Evolutionary conservation across 2,797 vertebrate genomes (phyloP).

Genomic region (Halcyon badia): DNA sequence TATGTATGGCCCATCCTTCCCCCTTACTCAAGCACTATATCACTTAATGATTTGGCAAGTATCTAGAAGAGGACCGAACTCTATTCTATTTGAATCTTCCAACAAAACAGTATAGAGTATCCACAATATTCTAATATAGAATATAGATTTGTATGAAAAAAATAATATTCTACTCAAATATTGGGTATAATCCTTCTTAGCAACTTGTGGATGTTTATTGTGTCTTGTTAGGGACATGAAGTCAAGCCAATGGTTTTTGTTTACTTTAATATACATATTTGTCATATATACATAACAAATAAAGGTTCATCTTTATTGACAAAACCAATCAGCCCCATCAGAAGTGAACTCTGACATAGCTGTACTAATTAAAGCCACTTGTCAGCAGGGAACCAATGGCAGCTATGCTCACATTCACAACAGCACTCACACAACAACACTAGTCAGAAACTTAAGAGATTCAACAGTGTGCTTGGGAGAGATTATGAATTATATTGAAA

Average conservation of each 20-base stretch:
- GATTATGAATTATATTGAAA: neutral
- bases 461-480: neutral
- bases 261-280: neutral
- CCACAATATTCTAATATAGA: neutral
- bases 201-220: neutral
- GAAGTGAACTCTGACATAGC: neutral
- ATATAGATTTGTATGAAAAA: neutral
- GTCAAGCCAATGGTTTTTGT: neutral
- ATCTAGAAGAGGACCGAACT: neutral
- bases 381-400: neutral
- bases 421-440: neutral
- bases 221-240: neutral
- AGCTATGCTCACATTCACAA: neutral
- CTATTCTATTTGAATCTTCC: neutral
- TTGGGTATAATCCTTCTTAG: neutral
- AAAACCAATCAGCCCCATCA: neutral
- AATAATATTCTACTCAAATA: neutral
- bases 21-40: neutral
- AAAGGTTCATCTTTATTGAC: neutral
- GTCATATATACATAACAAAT: neutral
- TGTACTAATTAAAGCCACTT: neutral
- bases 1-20: neutral
- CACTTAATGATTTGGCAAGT: neutral
- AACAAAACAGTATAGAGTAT: neutral
- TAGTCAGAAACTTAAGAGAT: neutral